A percentile compares a stretch with the other conserved stretches of the same genome.
Evolutionary conservation across 2,888 invertebrate species (phyloP).

Genomic region (Mactromeris polynyma): DNA sequence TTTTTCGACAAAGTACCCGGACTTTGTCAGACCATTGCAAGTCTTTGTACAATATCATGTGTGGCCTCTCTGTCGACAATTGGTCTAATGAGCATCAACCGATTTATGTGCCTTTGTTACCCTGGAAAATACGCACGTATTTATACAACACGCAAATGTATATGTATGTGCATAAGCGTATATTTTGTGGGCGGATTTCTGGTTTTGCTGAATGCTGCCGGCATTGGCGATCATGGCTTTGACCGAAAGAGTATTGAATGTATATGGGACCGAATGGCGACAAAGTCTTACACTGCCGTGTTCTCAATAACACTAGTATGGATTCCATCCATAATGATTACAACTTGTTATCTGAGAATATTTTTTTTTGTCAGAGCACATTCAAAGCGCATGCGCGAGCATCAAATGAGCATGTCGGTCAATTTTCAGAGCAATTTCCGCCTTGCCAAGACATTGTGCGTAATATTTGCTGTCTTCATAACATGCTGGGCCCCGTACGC

Average conservation of each 20-base stretch:
- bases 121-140: slow-evolving; percentile 67
- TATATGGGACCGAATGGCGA: slow-evolving; percentile 79
- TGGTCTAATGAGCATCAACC: slow-evolving; percentile 77
- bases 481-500: slow-evolving; percentile 81
- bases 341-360: slow-evolving; percentile 73
- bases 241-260: slow-evolving; percentile 78
- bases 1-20: slow-evolving; percentile 73
- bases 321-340: slow-evolving; percentile 75
- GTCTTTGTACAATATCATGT: slow-evolving; percentile 79
- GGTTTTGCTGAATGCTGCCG: slow-evolving; percentile 72
- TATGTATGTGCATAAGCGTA: slow-evolving; percentile 69
- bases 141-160: slow-evolving; percentile 69
- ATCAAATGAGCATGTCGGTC: background rate
- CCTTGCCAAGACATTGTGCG: slow-evolving; percentile 77
- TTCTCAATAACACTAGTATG: slow-evolving; percentile 76
- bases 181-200: slow-evolving; percentile 73
- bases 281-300: slow-evolving; percentile 76
- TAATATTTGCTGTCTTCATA: slow-evolving; percentile 78
- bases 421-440: slow-evolving; percentile 18
- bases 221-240: slow-evolving; percentile 76
- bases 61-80: slow-evolving; percentile 78
- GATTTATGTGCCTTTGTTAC: slow-evolving; percentile 78
- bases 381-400: slow-evolving; percentile 18
- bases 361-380: slow-evolving; percentile 64
- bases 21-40: slow-evolving; percentile 76